Evolutionary conservation across 2,888 invertebrate genomes (phyloP).

Genomic region (Noctua janthina): DNA sequence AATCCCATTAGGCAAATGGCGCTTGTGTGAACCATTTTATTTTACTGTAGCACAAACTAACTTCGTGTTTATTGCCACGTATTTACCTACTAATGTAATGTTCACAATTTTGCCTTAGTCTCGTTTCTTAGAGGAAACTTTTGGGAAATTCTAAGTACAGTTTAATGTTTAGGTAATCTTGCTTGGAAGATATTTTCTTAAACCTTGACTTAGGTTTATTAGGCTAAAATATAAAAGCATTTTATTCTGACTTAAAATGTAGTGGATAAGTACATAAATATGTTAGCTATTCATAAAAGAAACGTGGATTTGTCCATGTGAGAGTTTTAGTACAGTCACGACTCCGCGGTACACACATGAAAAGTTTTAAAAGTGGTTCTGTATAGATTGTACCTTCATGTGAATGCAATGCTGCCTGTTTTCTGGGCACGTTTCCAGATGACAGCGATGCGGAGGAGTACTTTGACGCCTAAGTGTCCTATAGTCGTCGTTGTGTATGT

Average conservation of each 20-base stretch:
- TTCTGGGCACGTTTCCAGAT: no score
- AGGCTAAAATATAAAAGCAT: not conserved
- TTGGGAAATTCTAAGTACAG: not conserved
- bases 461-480: no score
- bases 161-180: constrained; percentile 10
- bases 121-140: constrained; percentile 12
- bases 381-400: not conserved
- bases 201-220: not conserved
- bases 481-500: no score
- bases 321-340: not conserved
- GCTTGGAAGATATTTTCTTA: constrained; percentile 4
- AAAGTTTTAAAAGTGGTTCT: not conserved
- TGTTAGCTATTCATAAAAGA: not conserved
- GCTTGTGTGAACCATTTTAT: constrained; percentile 80
- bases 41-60: constrained; percentile 73
- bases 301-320: not conserved
- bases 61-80: constrained; percentile 70
- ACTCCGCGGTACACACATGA: not conserved
- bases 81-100: constrained; percentile 63
- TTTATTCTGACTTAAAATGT: not conserved
- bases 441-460: no score
- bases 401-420: no score
- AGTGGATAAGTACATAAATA: not conserved
- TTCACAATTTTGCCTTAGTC: constrained; percentile 43
- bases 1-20: constrained; percentile 80